phyloP scores from a whole-genome alignment of 2,797 vertebrate species.

The Pangasius sanitwongsei region DNA sequence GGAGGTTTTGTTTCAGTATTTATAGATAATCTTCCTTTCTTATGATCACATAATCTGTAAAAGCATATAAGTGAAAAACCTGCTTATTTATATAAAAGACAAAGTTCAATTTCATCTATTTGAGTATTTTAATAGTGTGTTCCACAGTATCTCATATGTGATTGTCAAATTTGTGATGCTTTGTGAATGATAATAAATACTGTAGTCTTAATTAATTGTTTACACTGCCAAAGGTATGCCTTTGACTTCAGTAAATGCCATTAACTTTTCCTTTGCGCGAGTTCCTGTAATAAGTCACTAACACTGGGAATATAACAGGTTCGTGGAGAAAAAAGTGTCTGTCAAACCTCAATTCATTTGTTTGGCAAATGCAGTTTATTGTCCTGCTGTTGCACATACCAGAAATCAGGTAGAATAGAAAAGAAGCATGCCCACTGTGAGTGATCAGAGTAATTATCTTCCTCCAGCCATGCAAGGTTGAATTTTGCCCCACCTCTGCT shows the following conservation, averaged over 20 bases:
- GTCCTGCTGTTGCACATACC: not conserved
- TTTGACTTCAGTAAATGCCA: not conserved
- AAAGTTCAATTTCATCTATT: not conserved
- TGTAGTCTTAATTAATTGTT: not conserved
- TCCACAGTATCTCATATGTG: not conserved
- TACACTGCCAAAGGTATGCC: not conserved
- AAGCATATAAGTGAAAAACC: too few species aligned
- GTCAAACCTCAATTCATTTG: not conserved
- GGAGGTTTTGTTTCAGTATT: not conserved
- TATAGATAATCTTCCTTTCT: not conserved
- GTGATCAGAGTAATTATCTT: slow-evolving; percentile 1
- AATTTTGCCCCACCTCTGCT: not conserved
- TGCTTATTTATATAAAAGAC: not conserved
- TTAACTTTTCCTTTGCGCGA: not conserved
- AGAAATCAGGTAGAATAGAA: not conserved
- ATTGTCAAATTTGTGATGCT: not conserved
- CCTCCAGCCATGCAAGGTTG: not conserved
- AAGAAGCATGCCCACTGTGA: not conserved
- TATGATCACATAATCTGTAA: not conserved
- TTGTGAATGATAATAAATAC: not conserved
- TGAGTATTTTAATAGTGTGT: not conserved
- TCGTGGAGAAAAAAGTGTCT: not conserved
- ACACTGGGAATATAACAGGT: not conserved
- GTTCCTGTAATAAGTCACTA: not conserved
- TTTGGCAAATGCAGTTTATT: not conserved